Evolutionary conservation across 2,797 vertebrate genomes (phyloP).

Genomic region (Sebastes jordani): DNA sequence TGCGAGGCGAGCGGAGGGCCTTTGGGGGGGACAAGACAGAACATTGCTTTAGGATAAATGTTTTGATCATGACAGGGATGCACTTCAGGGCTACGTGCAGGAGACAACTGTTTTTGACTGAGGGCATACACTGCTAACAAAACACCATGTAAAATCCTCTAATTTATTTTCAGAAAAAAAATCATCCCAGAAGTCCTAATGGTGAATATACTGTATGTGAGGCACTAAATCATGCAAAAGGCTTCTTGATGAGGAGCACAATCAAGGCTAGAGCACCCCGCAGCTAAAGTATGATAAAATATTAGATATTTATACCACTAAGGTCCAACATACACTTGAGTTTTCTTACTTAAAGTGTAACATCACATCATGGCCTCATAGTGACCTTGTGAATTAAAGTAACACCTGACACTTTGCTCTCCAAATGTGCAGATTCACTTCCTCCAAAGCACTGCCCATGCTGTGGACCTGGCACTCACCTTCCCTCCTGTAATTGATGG

Average conservation of each 20-base stretch:
- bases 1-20: neutral
- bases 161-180: constrained; percentile 21
- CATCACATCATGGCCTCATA: neutral
- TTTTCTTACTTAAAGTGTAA: neutral
- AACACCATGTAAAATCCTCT: constrained; percentile 6
- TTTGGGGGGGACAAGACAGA: constrained; percentile 32
- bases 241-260: neutral
- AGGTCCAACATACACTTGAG: neutral
- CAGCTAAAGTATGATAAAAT: constrained; percentile 5
- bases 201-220: neutral
- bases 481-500: neutral
- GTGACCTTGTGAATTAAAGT: neutral
- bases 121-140: constrained; percentile 10
- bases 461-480: neutral
- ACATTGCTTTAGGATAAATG: constrained; percentile 48
- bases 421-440: neutral
- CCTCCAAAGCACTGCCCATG: neutral
- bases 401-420: neutral
- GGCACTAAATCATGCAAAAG: constrained; percentile 27
- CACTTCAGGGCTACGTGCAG: constrained; percentile 19
- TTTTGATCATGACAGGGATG: constrained; percentile 53
- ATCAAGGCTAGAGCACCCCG: constrained; percentile 14
- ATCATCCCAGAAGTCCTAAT: constrained; percentile 21
- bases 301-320: neutral
- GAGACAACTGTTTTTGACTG: constrained; percentile 28